Base-by-base conservation (phyloP, 1,140 invertebrate species). In the Hirudo medicinalis region DNA sequence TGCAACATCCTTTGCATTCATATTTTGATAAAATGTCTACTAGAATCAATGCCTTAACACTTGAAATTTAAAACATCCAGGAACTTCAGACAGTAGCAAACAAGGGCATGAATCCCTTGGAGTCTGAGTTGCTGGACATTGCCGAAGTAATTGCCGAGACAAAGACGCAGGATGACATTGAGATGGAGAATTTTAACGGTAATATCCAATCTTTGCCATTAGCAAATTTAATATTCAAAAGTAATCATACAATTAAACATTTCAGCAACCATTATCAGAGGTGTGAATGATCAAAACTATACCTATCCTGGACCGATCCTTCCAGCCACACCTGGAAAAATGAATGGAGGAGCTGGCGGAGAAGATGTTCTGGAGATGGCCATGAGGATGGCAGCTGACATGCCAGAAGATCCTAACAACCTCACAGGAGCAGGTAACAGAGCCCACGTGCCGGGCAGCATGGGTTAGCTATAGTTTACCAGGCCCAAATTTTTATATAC, bases 301-400 rank as follows among this genome's bases (percentile, higher is more conserved):
- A 63, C 29, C 20, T 63, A 63, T 20, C 57, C 57, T 13, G 57
- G 57, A 9, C 43, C 43, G 11, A 49, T 49, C 43, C 43, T 49
- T 17, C 43, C 67, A 2, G 4, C 69, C 0, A 20, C n/a, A 8
- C 69, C 32, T 15, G 20, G n/a, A 19, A 36, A 49, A 19, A 4
- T 27, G n/a, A 70, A 25, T 49, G 40, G 53, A n/a, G 43, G 69
- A 13, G 53, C 40, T 8, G 32, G n/a, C 0, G 32, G 32, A 22
- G 69, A 70, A 29, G 69, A 70, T 25, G 43, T 70, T 25, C 43
- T 70, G 15, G 69, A 70, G 49, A 40, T 70, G 69, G 69, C 69
- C 6, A 36, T 70, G n/a, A 43, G 36, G 22, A 54, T 70, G 40
- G 69, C 53, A 27, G 22, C 36, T 6, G 69, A 70, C 32, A 70